These are phyloP conservation scores for Holacanthella duospinosa DNA, from an alignment of 2,888 invertebrate genomes.

Conservation along the genomic window DNA sequence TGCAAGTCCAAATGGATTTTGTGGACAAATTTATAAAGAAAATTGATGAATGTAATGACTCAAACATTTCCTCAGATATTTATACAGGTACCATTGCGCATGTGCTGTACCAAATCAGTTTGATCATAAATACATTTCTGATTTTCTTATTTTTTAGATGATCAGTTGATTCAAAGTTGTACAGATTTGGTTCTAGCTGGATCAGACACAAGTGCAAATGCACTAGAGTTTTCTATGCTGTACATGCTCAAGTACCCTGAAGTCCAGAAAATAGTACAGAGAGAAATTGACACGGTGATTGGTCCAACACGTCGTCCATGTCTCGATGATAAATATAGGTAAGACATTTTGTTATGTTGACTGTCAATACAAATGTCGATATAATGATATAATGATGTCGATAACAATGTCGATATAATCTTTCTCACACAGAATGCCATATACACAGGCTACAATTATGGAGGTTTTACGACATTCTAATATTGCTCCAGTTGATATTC, in stretches of 20 bases:
- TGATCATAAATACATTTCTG: background rate
- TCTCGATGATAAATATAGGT: constrained; percentile 2
- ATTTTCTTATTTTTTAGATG: constrained; percentile 9
- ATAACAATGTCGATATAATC: background rate
- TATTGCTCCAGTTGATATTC: constrained; percentile 4
- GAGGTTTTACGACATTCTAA: constrained; percentile 9
- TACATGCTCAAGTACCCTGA: constrained; percentile 30
- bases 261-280: constrained; percentile 32
- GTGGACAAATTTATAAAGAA: constrained; percentile 5
- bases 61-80: background rate
- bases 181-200: constrained; percentile 23
- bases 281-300: constrained; percentile 30
- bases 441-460: constrained; percentile 11
- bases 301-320: constrained; percentile 10
- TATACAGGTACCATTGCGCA: background rate
- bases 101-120: too few relatives aligned
- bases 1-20: background rate
- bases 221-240: constrained; percentile 34
- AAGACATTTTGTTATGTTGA: too few relatives aligned
- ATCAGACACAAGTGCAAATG: constrained; percentile 31
- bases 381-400: background rate
- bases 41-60: constrained; percentile 1
- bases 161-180: constrained; percentile 16
- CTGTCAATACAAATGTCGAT: background rate
- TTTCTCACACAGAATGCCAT: constrained; percentile 11